phyloP scores from a whole-genome alignment of 2,113 vertebrate species.

The Actinemys pallida region DNA sequence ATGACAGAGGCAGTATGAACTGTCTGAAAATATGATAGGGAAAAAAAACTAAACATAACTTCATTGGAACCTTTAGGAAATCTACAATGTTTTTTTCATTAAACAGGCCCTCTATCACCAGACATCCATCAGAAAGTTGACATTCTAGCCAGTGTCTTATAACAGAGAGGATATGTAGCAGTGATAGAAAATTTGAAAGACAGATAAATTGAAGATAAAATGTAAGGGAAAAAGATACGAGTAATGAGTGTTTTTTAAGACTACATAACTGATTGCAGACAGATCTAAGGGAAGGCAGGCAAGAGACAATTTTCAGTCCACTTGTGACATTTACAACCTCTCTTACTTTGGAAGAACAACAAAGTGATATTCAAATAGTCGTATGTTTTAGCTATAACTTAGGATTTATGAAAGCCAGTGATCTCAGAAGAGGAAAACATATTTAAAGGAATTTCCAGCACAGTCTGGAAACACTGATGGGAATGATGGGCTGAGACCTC shows the following conservation, averaged over 20 bases:
- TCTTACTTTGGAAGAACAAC: neutral
- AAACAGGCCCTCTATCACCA: neutral
- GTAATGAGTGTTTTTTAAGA: neutral
- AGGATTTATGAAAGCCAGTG: neutral
- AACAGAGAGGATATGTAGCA: neutral
- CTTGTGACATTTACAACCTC: neutral
- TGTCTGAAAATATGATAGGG: neutral
- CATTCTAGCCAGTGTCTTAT: neutral
- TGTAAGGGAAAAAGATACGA: neutral
- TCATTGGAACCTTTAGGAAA: neutral
- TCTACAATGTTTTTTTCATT: neutral
- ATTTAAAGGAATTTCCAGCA: neutral
- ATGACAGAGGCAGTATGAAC: neutral
- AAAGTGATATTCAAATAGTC: neutral
- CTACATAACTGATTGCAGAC: neutral
- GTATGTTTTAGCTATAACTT: neutral
- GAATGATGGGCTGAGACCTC: neutral
- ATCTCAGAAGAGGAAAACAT: neutral
- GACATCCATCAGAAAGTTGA: neutral
- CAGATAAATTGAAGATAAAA: neutral
- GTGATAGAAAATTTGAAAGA: neutral
- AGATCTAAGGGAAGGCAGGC: neutral
- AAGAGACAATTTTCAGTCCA: neutral
- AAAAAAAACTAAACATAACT: neutral
- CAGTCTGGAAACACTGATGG: neutral